phyloP scores from a whole-genome alignment of 2,113 vertebrate genomes.

The Trogon surrucura region DNA sequence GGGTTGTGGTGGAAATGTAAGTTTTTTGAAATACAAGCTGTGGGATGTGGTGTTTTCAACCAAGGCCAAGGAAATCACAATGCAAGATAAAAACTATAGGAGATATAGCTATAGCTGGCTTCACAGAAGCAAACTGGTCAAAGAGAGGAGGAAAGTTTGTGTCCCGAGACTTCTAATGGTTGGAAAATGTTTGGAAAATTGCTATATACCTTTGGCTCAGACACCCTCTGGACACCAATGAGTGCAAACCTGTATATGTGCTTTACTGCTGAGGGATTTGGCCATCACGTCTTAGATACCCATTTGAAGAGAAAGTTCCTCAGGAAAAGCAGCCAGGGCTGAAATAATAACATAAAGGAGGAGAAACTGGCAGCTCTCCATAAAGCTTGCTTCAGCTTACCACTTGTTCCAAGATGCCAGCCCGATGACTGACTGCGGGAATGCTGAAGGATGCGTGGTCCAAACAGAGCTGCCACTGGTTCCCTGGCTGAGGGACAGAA shows the following conservation, averaged over 20 bases:
- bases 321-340: not conserved
- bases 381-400: not conserved
- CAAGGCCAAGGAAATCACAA: not conserved
- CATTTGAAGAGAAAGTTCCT: constrained; percentile 9
- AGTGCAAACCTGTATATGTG: not conserved
- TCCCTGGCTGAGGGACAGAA: not conserved
- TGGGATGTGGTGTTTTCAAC: not conserved
- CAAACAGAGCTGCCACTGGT: not conserved
- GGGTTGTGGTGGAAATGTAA: not conserved
- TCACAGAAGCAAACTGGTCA: not conserved
- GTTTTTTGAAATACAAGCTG: not conserved
- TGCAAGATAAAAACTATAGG: not conserved
- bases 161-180: not conserved
- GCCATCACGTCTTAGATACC: not conserved
- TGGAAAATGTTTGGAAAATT: not conserved
- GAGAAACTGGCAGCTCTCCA: constrained; percentile 1
- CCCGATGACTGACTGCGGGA: not conserved
- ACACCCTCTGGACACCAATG: not conserved
- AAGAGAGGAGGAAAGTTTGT: not conserved
- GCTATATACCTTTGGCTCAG: not conserved
- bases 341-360: constrained; percentile 22
- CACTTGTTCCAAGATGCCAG: not conserved
- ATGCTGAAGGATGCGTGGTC: not conserved
- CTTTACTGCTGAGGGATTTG: not conserved
- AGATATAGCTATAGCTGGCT: not conserved